Evolutionary conservation across 2,113 vertebrate genomes (phyloP).

Genomic region (Felis chaus): DNA sequence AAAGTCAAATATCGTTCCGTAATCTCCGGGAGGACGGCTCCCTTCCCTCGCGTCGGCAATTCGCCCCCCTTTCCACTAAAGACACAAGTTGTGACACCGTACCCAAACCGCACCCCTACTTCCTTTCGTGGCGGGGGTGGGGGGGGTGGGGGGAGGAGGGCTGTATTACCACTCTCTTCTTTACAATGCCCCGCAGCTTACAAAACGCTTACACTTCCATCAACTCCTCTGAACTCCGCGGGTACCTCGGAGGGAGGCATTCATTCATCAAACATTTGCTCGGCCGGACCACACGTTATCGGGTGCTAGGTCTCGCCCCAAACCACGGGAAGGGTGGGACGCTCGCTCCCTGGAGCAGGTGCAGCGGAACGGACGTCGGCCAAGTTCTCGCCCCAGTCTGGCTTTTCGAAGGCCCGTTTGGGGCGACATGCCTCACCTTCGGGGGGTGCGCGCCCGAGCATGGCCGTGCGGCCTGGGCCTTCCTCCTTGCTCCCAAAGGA

Average conservation of each 20-base stretch:
- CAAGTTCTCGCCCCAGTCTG: not conserved
- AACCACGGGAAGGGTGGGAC: constrained; percentile 49
- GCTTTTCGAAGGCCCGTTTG: not conserved
- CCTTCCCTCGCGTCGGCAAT: not conserved
- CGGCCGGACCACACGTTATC: not conserved
- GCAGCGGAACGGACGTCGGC: not conserved
- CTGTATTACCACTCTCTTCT: not conserved
- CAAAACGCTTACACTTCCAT: not conserved
- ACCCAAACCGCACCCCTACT: not conserved
- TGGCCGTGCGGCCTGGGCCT: not conserved
- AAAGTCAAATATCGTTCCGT: not conserved
- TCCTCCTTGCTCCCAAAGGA: not conserved
- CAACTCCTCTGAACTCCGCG: not conserved
- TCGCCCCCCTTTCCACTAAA: not conserved
- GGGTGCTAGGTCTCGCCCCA: not conserved
- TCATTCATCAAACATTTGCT: not conserved
- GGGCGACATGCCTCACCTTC: constrained; percentile 62
- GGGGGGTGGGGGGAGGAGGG: no score
- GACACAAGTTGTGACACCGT: not conserved
- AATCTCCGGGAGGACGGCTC: not conserved
- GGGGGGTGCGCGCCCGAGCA: not conserved
- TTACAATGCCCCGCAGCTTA: not conserved
- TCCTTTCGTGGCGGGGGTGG: not conserved
- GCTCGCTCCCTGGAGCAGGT: constrained; percentile 45
- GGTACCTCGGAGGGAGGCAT: not conserved